A percentile compares a stretch with the other conserved stretches of the same genome.
These are phyloP conservation scores for Tringa solitaria DNA, from an alignment of 2,113 vertebrate species.

Conservation along the genomic window DNA sequence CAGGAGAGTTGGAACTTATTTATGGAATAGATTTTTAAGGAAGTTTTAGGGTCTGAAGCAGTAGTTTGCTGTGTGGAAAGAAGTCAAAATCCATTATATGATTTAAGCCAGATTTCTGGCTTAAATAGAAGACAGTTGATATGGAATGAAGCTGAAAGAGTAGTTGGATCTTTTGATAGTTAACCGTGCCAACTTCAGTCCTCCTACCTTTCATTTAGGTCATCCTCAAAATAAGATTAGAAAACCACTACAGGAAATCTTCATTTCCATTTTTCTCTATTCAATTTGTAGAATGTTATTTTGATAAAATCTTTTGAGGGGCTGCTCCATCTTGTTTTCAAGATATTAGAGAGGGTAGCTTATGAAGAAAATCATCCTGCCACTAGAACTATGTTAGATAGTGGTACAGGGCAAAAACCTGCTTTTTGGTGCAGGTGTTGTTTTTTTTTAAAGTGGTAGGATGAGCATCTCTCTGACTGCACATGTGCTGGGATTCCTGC, in stretches of 20 bases:
- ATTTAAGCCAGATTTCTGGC: background rate
- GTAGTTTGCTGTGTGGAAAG: background rate
- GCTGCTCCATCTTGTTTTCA: background rate
- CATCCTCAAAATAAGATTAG: background rate
- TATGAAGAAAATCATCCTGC: background rate
- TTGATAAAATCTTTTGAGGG: background rate
- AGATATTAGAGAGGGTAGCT: background rate
- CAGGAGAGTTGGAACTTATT: background rate
- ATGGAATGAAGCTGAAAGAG: background rate
- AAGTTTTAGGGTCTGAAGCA: background rate
- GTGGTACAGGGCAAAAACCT: background rate
- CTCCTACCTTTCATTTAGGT: background rate
- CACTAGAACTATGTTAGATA: background rate
- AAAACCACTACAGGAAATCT: background rate
- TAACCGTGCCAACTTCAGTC: background rate
- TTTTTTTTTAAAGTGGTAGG: background rate
- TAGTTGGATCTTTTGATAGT: background rate
- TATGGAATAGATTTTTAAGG: background rate
- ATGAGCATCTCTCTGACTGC: background rate
- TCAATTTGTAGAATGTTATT: background rate
- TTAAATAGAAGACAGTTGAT: background rate
- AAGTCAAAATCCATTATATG: background rate
- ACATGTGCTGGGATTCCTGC: rapidly evolving
- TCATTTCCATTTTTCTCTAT: background rate
- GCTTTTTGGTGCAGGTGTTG: background rate